Percentiles rank a stretch among this genome's conserved stretches.
These are phyloP conservation scores for Acipenser ruthenus DNA, from an alignment of 2,797 vertebrate species.

Conservation along the genomic window DNA sequence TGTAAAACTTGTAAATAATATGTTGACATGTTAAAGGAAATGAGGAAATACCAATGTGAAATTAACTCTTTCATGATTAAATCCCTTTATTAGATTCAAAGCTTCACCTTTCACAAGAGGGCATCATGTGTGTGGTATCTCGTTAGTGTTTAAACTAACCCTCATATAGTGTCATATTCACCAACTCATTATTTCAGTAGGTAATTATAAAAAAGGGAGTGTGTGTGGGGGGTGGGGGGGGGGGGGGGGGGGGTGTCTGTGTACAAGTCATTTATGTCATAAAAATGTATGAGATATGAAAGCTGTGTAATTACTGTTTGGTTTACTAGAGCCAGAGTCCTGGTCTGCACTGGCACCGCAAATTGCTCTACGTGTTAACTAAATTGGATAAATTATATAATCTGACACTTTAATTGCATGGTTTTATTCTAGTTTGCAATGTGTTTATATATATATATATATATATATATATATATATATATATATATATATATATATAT, in stretches of 20 bases:
- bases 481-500: too few species aligned
- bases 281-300: conserved; percentile 29
- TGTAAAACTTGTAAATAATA: conserved; percentile 4
- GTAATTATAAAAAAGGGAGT: background rate
- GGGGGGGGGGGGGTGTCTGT: too few species aligned
- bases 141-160: background rate
- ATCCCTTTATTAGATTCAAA: too few species aligned
- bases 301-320: conserved; percentile 35
- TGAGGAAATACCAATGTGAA: conserved; percentile 28
- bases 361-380: conserved; percentile 50
- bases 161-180: background rate
- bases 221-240: too few species aligned
- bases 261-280: conserved; percentile 2
- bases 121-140: background rate
- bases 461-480: too few species aligned
- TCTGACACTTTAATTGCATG: background rate
- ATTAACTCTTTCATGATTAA: conserved; percentile 2
- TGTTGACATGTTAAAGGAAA: conserved; percentile 51
- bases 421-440: conserved; percentile 7
- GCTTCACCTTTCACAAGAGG: too few species aligned
- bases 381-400: conserved; percentile 46
- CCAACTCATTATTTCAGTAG: background rate
- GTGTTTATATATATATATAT: too few species aligned
- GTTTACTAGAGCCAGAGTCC: conserved; percentile 54
- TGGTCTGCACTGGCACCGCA: conserved; percentile 53